Conservation (phyloP, 2,888 invertebrate species). For the Chaitophorus viminalis region DNA sequence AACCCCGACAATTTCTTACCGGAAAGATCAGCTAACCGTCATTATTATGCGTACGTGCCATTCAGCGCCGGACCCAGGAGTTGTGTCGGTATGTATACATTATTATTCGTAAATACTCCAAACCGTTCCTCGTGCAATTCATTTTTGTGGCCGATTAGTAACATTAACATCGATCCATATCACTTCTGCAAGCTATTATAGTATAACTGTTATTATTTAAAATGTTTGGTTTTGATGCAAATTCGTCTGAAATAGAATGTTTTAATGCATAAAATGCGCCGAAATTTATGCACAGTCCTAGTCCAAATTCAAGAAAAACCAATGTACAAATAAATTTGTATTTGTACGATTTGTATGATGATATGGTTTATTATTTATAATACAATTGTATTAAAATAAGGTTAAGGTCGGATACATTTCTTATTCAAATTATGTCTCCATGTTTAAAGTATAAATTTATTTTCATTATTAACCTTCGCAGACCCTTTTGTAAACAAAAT, state of each 20-base stretch:
- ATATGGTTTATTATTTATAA: neutral
- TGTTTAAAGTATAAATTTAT: neutral
- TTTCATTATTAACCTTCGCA: constrained; percentile 32
- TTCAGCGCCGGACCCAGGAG: constrained; percentile 86
- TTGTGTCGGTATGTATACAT: constrained; percentile 75
- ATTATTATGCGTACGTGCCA: constrained; percentile 83
- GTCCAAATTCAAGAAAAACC: too few relatives aligned
- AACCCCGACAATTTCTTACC: constrained; percentile 88
- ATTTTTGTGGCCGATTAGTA: too few relatives aligned
- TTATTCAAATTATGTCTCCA: constrained; percentile 32
- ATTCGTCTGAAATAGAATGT: too few relatives aligned
- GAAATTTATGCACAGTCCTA: too few relatives aligned
- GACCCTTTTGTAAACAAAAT: neutral
- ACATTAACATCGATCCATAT: too few relatives aligned
- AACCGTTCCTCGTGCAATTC: too few relatives aligned
- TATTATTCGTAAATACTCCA: too few relatives aligned
- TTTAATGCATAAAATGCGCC: too few relatives aligned
- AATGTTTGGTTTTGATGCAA: neutral
- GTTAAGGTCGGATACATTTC: neutral
- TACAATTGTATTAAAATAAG: constrained; percentile 18
- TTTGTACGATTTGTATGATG: too few relatives aligned
- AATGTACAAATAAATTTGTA: too few relatives aligned
- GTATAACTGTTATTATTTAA: neutral
- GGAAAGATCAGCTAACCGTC: constrained; percentile 79
- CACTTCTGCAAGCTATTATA: neutral